Evolutionary conservation across 2,113 vertebrate species (phyloP).

Genomic region (Apaloderma vittatum): DNA sequence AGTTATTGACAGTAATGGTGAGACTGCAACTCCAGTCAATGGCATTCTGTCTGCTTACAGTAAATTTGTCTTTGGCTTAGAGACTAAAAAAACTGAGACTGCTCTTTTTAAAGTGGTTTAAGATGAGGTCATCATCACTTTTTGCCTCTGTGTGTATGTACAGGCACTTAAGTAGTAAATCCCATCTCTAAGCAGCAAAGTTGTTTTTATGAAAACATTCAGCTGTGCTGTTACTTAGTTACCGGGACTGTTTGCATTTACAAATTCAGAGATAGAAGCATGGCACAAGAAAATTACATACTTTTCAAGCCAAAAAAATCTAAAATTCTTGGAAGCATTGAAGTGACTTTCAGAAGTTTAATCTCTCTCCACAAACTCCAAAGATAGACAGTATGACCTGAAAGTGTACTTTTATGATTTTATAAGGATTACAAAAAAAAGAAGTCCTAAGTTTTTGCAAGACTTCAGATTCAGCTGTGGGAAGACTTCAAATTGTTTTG

Average conservation of each 20-base stretch:
- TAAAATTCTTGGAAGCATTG: conserved; percentile 2
- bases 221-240: conserved; percentile 53
- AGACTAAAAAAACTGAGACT: background rate
- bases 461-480: background rate
- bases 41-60: background rate
- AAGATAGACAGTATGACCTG: background rate
- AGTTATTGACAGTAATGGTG: background rate
- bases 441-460: background rate
- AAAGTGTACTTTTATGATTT: background rate
- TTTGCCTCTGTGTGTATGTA: conserved; percentile 41
- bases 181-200: conserved; percentile 56
- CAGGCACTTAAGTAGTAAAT: conserved; percentile 40
- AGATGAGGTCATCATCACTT: conserved; percentile 61
- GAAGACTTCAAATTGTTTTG: background rate
- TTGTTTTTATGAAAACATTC: conserved; percentile 65
- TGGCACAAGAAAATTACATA: background rate
- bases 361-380: background rate
- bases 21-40: background rate
- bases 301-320: background rate
- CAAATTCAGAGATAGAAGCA: background rate
- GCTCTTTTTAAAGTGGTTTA: background rate
- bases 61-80: background rate
- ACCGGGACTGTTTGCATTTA: conserved; percentile 39
- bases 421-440: background rate
- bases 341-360: conserved; percentile 1